These are phyloP conservation scores for Porites rus DNA, from an alignment of 92 coral and sea anemone genomes.

Conservation along the genomic window DNA sequence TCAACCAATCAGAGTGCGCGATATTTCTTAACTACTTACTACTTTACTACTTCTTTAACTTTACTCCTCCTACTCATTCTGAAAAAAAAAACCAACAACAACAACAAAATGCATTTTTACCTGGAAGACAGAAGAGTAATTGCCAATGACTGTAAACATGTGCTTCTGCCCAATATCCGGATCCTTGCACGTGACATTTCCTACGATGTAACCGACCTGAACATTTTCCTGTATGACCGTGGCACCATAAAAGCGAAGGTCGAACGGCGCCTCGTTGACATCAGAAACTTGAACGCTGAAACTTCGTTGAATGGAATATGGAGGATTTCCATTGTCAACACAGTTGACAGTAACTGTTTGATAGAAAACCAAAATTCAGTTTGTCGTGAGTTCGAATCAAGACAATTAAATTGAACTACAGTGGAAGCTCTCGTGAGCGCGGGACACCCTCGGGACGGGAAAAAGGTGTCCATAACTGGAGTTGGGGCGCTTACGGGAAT, in stretches of 20 bases:
- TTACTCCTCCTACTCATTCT: too few relatives aligned
- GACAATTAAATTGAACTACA: background rate
- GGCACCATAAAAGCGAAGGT: conserved; percentile 69
- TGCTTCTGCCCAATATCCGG: conserved; percentile 80
- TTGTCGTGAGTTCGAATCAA: background rate
- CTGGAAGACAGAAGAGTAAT: conserved; percentile 76
- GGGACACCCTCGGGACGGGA: too few relatives aligned
- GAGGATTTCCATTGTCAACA: conserved; percentile 79
- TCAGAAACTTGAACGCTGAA: conserved; percentile 69
- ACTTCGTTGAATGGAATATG: conserved; percentile 62
- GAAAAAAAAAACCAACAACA: too few relatives aligned
- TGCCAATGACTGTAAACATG: conserved; percentile 80
- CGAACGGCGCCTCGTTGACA: conserved; percentile 85
- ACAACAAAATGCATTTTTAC: conserved; percentile 35
- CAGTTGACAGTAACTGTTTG: conserved; percentile 73
- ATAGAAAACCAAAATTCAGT: background rate
- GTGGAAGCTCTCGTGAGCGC: background rate
- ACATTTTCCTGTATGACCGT: conserved; percentile 68
- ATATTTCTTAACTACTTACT: too few relatives aligned
- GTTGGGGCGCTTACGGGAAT: too few relatives aligned
- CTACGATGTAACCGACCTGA: conserved; percentile 65
- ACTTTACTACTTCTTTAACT: too few relatives aligned
- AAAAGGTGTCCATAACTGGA: too few relatives aligned
- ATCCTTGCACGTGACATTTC: conserved; percentile 73
- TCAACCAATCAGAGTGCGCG: too few relatives aligned